Base-by-base conservation (phyloP, 2,888 invertebrate genomes). In the Tanytarsus gracilentus region DNA sequence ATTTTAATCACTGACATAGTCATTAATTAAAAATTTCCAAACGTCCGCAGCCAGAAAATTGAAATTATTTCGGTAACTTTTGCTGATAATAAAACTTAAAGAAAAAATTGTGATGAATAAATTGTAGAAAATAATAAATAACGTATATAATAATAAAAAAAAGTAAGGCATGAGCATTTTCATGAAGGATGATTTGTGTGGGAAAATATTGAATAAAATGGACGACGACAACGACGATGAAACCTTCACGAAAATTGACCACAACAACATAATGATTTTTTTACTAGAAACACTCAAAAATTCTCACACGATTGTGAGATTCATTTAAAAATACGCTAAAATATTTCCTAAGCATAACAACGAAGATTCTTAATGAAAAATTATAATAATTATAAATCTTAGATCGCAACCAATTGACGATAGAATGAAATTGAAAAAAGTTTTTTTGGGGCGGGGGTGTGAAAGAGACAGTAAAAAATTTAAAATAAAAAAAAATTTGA, bases 261-360 rank as follows among this genome's bases (percentile, higher is more conserved):
- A 48, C 48, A 48, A 58, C 48, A 58, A 49, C 14, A 27, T 26
- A 29, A 58, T 40, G 23, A 18, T 53, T 53, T 16, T 21, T 56
- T 58, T 58, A 58, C 58, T 58, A 58, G 58, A 58, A 48, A 58
- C 58, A 58, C 58, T 58, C 58, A 58, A 58, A 56, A 58, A 30
- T 30, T 25, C 27, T 44, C 23, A 23, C 16, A 16, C 7, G 21
- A 40, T 16, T 8, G 1, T 21, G 4, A 40, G 4, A 16, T 44
- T 7, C 40, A 6, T 40, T 1, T 7, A 21, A 44, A 6, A 11
- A n/a, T n/a, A n/a, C n/a, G n/a, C n/a, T n/a, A n/a, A n/a, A n/a
- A n/a, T n/a, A n/a, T n/a, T n/a, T n/a, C n/a, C n/a, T n/a, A 40
- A 21, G 18, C 9, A 44, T 23, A 44, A n/a, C 21, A 44, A 44